Conservation (phyloP, 2,113 vertebrate species). For the Psittacula cyanocephala region DNA sequence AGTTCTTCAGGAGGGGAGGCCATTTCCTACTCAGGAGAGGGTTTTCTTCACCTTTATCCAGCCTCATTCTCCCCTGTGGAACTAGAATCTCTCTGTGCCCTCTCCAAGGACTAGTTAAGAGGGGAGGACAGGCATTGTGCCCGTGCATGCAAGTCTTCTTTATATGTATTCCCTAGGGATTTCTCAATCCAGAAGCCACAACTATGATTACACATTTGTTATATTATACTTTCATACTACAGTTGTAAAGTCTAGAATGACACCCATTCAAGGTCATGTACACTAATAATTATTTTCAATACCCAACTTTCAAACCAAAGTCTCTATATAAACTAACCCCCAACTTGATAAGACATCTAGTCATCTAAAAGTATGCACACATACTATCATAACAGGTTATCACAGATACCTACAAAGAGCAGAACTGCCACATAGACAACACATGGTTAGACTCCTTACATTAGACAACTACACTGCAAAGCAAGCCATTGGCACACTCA, state of each 20-base stretch:
- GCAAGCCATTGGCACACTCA: neutral
- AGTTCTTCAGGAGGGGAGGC: neutral
- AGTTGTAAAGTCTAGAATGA: neutral
- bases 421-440: neutral
- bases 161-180: neutral
- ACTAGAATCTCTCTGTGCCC: neutral
- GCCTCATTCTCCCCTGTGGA: neutral
- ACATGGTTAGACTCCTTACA: neutral
- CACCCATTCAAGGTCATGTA: neutral
- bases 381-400: neutral
- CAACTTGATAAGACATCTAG: neutral
- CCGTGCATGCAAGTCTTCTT: neutral
- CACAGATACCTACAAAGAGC: neutral
- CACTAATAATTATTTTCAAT: neutral
- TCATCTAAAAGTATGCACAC: neutral
- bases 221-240: neutral
- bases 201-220: neutral
- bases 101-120: neutral
- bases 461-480: neutral
- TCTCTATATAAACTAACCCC: neutral
- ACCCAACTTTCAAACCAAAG: neutral
- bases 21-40: neutral
- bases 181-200: constrained; percentile 6
- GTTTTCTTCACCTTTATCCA: neutral
- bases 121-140: neutral